Conservation (phyloP, 1,140 invertebrate genomes). For the Tribolium madens region DNA sequence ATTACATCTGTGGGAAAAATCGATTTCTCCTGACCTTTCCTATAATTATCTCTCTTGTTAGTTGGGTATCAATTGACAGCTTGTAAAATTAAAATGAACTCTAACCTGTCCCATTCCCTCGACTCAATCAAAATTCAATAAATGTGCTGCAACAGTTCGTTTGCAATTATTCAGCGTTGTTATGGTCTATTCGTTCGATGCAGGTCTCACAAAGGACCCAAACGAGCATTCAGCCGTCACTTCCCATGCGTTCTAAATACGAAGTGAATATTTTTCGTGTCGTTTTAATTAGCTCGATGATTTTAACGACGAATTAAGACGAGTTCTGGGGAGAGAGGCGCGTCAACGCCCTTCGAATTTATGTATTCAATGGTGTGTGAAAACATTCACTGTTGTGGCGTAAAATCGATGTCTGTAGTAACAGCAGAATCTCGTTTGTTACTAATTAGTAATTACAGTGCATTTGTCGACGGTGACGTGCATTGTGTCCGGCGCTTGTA, state of each 20-base stretch:
- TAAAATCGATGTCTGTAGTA: conserved; percentile 19
- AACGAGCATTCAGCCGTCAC: background rate
- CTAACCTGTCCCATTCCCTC: too few species aligned
- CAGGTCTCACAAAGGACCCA: background rate
- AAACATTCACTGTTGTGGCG: background rate
- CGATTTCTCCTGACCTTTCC: background rate
- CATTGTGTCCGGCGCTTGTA: conserved; percentile 16
- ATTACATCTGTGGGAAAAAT: background rate
- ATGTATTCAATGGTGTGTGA: conserved; percentile 28
- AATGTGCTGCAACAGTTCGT: too few species aligned
- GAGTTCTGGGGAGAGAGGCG: conserved; percentile 5
- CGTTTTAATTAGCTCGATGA: conserved; percentile 1
- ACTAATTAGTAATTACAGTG: conserved; percentile 28
- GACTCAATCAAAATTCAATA: too few species aligned
- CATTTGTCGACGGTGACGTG: conserved; percentile 33
- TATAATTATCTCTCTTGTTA: background rate
- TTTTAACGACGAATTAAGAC: conserved; percentile 25
- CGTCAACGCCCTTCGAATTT: conserved; percentile 16
- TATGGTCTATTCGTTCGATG: too few species aligned
- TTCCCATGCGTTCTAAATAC: conserved; percentile 24
- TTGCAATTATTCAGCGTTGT: too few species aligned
- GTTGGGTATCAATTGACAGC: background rate
- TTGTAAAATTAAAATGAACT: background rate
- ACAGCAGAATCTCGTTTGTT: conserved; percentile 10
- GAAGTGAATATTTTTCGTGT: conserved; percentile 17